Conservation (phyloP, 2,888 invertebrate species). For the Hydraecia micacea region DNA sequence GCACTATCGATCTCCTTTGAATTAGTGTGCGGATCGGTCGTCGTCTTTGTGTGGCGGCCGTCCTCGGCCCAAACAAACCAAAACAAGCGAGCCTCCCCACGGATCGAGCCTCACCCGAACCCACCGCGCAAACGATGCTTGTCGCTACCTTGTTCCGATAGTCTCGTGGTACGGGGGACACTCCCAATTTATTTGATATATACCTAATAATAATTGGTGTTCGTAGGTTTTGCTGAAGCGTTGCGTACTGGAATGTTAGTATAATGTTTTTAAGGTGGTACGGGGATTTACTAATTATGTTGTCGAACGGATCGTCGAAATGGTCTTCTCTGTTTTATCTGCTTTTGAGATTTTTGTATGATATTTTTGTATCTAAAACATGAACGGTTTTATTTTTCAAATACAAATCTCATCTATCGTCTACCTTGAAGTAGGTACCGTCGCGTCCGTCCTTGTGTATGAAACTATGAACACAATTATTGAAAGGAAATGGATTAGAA, state of each 20-base stretch:
- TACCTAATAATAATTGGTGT: constrained; percentile 58
- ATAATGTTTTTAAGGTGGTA: constrained; percentile 37
- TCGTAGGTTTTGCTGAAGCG: constrained; percentile 25
- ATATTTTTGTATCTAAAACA: constrained; percentile 17
- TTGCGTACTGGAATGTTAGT: constrained; percentile 16
- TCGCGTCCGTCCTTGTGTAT: constrained; percentile 1
- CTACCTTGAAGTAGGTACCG: neutral
- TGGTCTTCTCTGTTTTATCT: neutral
- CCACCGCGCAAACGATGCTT: constrained; percentile 73
- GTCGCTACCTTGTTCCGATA: constrained; percentile 82
- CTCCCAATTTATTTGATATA: constrained; percentile 72
- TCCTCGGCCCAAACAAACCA: constrained; percentile 90
- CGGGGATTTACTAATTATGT: constrained; percentile 20
- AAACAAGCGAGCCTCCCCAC: constrained; percentile 84
- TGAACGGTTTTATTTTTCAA: constrained; percentile 2
- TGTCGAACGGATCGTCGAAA: constrained; percentile 3
- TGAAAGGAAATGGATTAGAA: constrained; percentile 45
- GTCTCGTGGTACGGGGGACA: constrained; percentile 77
- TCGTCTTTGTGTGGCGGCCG: constrained; percentile 88
- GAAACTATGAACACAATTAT: constrained; percentile 36
- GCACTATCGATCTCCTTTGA: constrained; percentile 90
- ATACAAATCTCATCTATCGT: neutral
- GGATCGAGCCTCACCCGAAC: constrained; percentile 71
- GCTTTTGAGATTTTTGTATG: constrained; percentile 4
- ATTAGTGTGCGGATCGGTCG: constrained; percentile 90